A percentile compares a stretch with the other conserved stretches of the same genome.
Evolutionary conservation across 2,888 invertebrate species (phyloP).

Genomic region (Dichetophora obliterata): DNA sequence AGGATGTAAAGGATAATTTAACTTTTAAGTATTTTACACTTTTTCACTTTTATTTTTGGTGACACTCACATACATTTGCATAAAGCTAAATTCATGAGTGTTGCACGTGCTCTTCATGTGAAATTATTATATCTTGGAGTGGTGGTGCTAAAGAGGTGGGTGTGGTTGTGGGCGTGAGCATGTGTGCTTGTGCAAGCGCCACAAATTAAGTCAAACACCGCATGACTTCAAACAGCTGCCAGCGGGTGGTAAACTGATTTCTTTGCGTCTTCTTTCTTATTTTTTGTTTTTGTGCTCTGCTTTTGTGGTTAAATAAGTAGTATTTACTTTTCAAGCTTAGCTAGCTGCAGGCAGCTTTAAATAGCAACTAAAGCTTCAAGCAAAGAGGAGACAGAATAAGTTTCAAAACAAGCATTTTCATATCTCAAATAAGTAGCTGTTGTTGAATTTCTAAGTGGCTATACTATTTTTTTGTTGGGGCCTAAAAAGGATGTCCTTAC

Average conservation of each 20-base stretch:
- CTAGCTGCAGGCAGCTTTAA: not conserved
- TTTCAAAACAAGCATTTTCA: not conserved
- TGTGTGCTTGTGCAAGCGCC: conserved; percentile 18
- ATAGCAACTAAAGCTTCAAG: not conserved
- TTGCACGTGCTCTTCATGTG: conserved; percentile 36
- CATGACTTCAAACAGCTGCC: conserved; percentile 27
- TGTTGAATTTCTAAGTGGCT: conserved; percentile 35
- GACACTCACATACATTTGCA: conserved; percentile 39
- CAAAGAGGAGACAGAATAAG: not conserved
- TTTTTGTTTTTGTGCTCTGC: not conserved
- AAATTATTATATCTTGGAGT: conserved; percentile 14
- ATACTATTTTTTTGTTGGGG: not conserved
- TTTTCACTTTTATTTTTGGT: conserved; percentile 14
- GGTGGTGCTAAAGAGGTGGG: not conserved
- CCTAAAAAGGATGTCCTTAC: no score
- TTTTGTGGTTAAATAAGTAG: not conserved
- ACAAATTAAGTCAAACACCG: conserved; percentile 41
- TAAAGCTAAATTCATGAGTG: conserved; percentile 35
- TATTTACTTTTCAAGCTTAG: not conserved
- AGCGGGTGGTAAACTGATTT: conserved; percentile 28
- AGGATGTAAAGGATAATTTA: conserved; percentile 43
- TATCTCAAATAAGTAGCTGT: conserved; percentile 19
- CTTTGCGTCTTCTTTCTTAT: not conserved
- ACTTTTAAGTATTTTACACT: conserved; percentile 41
- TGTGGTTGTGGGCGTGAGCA: not conserved